phyloP scores from a whole-genome alignment of 92 coral and sea anemone genomes.

The Epizoanthus fatuus region DNA sequence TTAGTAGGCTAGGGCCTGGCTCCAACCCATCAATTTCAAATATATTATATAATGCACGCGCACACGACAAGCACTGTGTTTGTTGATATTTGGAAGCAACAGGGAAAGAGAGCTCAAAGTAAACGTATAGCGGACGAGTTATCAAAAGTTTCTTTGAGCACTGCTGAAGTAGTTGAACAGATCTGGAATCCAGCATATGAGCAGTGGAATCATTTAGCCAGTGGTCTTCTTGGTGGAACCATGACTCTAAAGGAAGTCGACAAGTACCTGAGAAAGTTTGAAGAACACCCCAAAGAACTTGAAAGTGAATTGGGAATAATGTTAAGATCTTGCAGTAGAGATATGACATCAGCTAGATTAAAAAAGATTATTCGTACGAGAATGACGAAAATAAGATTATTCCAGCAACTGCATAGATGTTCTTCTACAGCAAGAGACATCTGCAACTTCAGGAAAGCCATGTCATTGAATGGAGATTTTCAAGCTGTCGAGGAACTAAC shows the following conservation, averaged over 20 bases:
- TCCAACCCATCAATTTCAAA: too few species aligned
- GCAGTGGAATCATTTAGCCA: conserved; percentile 48
- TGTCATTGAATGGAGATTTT: conserved; percentile 85
- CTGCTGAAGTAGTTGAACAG: conserved; percentile 51
- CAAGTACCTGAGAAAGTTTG: conserved; percentile 47
- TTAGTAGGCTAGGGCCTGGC: too few species aligned
- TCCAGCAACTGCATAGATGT: conserved; percentile 64
- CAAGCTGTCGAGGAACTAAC: conserved; percentile 60
- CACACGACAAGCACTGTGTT: not conserved
- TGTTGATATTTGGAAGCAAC: conserved; percentile 69
- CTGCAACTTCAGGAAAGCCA: conserved; percentile 73
- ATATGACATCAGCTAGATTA: not conserved
- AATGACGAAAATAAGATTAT: conserved; percentile 60
- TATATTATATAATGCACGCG: too few species aligned
- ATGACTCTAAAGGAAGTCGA: conserved; percentile 70
- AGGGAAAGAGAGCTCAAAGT: conserved; percentile 54
- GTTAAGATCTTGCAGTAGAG: not conserved
- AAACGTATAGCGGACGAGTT: conserved; percentile 51
- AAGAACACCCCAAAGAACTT: conserved; percentile 20
- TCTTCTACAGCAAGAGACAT: conserved; percentile 72
- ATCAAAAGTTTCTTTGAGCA: conserved; percentile 39
- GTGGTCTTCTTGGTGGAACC: conserved; percentile 27
- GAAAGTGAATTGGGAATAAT: conserved; percentile 58
- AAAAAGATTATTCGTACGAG: not conserved
- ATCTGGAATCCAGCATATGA: conserved; percentile 65